Evolutionary conservation across 2,113 vertebrate genomes (phyloP).

Genomic region (Petromus typicus): DNA sequence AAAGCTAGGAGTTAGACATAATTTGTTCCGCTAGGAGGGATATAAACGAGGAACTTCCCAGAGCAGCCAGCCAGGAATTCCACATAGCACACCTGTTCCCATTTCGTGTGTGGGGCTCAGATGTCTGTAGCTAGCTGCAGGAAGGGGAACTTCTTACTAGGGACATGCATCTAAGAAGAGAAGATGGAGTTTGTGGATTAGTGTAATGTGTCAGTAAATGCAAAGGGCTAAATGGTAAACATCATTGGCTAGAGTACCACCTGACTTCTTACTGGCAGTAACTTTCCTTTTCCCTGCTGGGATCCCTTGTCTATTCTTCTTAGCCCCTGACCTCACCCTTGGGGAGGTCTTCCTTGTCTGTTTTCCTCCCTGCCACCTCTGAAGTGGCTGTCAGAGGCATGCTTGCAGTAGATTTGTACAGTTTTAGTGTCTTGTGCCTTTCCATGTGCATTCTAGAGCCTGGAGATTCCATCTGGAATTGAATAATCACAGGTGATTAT

Average conservation of each 20-base stretch:
- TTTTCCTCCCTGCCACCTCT: neutral
- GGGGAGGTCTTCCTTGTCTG: neutral
- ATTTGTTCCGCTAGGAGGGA: neutral
- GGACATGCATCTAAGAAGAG: neutral
- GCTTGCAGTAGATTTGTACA: neutral
- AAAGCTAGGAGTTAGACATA: neutral
- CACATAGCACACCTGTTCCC: neutral
- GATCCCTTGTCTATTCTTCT: neutral
- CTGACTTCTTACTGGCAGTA: neutral
- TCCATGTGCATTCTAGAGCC: neutral
- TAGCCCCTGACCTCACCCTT: neutral
- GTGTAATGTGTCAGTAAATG: neutral
- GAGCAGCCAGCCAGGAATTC: neutral
- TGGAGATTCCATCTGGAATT: neutral
- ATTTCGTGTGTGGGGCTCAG: neutral
- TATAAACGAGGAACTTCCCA: neutral
- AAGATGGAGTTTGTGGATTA: neutral
- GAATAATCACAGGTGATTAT: neutral
- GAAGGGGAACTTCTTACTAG: neutral
- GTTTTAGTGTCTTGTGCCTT: neutral
- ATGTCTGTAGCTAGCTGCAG: neutral
- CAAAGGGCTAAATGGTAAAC: neutral
- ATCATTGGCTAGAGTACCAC: fast-evolving
- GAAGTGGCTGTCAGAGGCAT: neutral
- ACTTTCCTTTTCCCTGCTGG: neutral